Evolutionary conservation across 2,113 vertebrate genomes (phyloP).

Genomic region (Chaenogobius annularis): DNA sequence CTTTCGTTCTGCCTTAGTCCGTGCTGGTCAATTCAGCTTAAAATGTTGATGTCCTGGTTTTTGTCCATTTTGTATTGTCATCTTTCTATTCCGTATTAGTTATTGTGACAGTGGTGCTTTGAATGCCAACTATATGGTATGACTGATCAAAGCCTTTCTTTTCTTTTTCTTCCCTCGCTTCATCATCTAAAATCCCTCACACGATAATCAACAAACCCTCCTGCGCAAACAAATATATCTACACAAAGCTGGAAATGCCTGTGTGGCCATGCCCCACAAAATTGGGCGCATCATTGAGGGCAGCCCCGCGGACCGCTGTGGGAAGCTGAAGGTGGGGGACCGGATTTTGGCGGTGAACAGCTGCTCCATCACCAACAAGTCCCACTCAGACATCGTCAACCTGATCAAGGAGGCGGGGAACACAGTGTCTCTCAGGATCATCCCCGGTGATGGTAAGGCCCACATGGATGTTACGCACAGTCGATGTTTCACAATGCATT

Average conservation of each 20-base stretch:
- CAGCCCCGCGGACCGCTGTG: slow-evolving; percentile 96
- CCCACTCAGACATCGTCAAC: slow-evolving; percentile 99
- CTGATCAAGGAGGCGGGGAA: slow-evolving; percentile 99
- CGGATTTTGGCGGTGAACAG: slow-evolving; percentile 94
- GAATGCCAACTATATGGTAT: neutral
- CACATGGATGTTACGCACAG: neutral
- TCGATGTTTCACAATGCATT: slow-evolving; percentile 48
- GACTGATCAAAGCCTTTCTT: slow-evolving; percentile 81
- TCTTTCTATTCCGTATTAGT: neutral
- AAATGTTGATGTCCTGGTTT: neutral
- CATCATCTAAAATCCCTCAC: neutral
- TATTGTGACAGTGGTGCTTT: neutral
- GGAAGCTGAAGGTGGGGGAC: slow-evolving; percentile 98
- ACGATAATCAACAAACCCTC: neutral
- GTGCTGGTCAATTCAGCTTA: too few relatives aligned
- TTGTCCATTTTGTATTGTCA: neutral
- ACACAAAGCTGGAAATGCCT: slow-evolving; percentile 92
- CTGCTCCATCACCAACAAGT: slow-evolving; percentile 99
- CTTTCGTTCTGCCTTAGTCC: too few relatives aligned
- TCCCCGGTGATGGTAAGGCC: slow-evolving; percentile 95
- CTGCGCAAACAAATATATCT: slow-evolving; percentile 21
- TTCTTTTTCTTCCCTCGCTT: slow-evolving; percentile 51
- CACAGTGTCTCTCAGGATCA: slow-evolving; percentile 97
- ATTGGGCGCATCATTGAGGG: slow-evolving; percentile 99
- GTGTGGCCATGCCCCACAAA: slow-evolving; percentile 99